These are phyloP conservation scores for Chiroxiphia lanceolata DNA, from an alignment of 2,797 vertebrate species.

Conservation along the genomic window DNA sequence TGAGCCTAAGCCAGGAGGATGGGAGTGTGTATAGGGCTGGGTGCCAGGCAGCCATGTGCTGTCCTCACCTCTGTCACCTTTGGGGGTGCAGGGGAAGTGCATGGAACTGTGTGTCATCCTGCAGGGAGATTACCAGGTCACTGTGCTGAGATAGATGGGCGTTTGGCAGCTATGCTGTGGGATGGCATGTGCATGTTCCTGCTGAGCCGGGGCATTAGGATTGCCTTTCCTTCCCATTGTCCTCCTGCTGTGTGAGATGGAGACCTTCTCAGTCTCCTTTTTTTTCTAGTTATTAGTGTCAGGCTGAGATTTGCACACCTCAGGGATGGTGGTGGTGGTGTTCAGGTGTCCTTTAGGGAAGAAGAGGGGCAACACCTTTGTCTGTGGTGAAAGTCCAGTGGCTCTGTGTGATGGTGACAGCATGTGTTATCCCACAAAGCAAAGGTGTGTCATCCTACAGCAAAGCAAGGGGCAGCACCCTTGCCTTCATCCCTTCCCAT, in stretches of 20 bases:
- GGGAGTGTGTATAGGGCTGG: fast-evolving
- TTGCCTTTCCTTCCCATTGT: neutral
- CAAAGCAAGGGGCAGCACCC: neutral
- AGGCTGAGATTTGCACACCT: neutral
- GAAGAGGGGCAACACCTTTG: neutral
- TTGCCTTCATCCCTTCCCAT: fast-evolving
- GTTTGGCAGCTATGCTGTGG: neutral
- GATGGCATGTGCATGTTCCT: fast-evolving
- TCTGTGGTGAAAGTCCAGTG: neutral
- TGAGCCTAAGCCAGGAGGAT: neutral
- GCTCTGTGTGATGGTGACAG: neutral
- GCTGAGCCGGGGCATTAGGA: neutral
- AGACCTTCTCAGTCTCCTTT: neutral
- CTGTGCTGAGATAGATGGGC: neutral
- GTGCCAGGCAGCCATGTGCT: fast-evolving
- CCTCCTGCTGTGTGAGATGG: fast-evolving
- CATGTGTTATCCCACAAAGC: no score
- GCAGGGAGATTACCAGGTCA: fast-evolving
- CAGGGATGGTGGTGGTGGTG: neutral
- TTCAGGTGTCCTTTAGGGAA: neutral
- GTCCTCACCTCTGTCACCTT: neutral
- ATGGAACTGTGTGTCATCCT: fast-evolving
- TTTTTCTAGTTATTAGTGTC: neutral
- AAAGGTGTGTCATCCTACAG: neutral
- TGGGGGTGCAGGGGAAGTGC: fast-evolving